Evolutionary conservation across 2,113 vertebrate genomes (phyloP).

Genomic region (Semnornis frantzii): DNA sequence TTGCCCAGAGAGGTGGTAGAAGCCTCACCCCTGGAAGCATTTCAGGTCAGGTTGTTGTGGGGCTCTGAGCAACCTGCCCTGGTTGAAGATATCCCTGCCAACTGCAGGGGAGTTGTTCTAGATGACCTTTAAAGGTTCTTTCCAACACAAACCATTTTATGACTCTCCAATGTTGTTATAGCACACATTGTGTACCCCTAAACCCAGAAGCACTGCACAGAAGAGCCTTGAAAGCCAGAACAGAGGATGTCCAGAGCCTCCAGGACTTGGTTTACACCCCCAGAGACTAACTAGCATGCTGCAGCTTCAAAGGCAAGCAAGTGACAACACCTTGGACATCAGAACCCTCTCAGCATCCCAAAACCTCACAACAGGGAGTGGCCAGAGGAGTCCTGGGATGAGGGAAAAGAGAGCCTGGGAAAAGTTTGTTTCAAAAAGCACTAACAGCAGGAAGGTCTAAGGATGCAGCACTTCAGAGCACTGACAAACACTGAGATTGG

Average conservation of each 20-base stretch:
- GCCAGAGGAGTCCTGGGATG: not conserved
- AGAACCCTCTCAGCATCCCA: not conserved
- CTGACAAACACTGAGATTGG: not conserved
- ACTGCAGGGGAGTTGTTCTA: not conserved
- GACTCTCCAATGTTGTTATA: rapidly evolving
- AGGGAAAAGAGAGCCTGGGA: not conserved
- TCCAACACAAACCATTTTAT: not conserved
- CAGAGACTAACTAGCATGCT: not conserved
- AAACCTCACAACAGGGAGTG: not conserved
- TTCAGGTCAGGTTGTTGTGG: not conserved
- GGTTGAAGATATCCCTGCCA: not conserved
- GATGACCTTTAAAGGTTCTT: not conserved
- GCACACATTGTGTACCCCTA: not conserved
- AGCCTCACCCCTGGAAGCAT: not conserved
- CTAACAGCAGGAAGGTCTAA: not conserved
- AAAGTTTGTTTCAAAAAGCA: not conserved
- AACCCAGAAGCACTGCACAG: rapidly evolving
- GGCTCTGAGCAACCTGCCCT: not conserved
- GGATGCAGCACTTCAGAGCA: not conserved
- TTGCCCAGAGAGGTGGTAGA: not conserved
- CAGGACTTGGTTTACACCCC: rapidly evolving
- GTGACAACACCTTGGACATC: not conserved
- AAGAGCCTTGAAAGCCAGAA: not conserved
- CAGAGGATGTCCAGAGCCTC: not conserved
- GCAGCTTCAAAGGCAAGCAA: rapidly evolving